Conservation (phyloP, 2,113 vertebrate species). For the Triplophysa siluroides region DNA sequence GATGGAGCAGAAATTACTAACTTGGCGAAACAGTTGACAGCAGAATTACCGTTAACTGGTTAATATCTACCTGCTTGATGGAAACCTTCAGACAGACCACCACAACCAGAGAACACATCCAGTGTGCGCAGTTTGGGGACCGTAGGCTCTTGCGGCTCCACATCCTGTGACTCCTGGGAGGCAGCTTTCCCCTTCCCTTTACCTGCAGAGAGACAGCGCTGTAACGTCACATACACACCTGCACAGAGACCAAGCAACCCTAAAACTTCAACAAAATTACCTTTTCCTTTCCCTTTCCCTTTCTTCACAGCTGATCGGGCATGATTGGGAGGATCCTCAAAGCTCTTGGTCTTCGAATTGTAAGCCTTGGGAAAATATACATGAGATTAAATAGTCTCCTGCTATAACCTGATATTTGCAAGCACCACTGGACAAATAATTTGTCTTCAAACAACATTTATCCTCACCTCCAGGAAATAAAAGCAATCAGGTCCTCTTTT, state of each 20-base stretch:
- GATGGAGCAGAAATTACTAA: neutral
- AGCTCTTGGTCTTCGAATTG: conserved; percentile 87
- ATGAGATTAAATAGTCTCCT: neutral
- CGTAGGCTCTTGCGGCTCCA: conserved; percentile 61
- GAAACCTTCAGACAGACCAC: conserved; percentile 93
- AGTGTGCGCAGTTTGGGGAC: conserved; percentile 83
- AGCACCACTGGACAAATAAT: neutral
- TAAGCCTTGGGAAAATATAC: conserved; percentile 79
- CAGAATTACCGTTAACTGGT: neutral
- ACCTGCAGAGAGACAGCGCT: conserved; percentile 65
- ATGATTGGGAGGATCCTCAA: conserved; percentile 94
- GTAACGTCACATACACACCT: neutral
- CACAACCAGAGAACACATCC: conserved; percentile 95
- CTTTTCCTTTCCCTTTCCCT: conserved; percentile 96
- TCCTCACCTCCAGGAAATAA: conserved; percentile 90
- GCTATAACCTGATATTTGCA: too few species aligned
- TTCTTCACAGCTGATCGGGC: conserved; percentile 85
- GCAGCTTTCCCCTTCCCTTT: conserved; percentile 81
- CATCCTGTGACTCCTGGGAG: conserved; percentile 72
- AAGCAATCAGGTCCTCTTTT: conserved; percentile 82
- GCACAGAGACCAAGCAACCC: neutral
- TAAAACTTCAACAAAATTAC: conserved; percentile 56
- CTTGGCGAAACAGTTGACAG: neutral
- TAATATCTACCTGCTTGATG: conserved; percentile 87
- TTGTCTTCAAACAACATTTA: neutral